Base-by-base conservation (phyloP, 2,888 invertebrate genomes). In the Dysmachus trigonus region DNA sequence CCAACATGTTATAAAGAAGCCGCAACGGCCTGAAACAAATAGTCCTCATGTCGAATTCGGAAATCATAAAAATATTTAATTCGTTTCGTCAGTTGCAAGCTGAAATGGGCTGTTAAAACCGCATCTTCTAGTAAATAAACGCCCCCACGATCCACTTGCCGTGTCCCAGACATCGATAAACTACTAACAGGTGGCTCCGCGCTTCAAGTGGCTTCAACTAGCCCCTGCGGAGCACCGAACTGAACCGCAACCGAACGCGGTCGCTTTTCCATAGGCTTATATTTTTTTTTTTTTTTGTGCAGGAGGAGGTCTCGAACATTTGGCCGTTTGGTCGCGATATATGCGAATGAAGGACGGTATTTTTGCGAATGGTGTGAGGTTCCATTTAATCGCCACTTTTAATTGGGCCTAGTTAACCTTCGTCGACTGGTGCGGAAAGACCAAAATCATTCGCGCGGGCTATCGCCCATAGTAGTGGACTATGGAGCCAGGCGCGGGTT, bases 381-480 rank as follows among this genome's bases (percentile, higher is more conserved):
- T 53, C 85, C 51, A 79, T 81, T 86, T 85, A 83, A 84, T 83
- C 85, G 87, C 82, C 86, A 53, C 31, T 86, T 84, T 87, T 87
- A 87, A 87, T 87, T 87, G 86, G 84, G 79, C 77, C 83, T 87
- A 87, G 86, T 87, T 87, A 87, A 87, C 87, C 87, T 87, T 87
- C 74, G 33, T 10, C 51, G 18, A 51, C 73, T 85, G 82, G 53
- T 22, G 33, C 33, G 53, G 82, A 62, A 62, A 79, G 51, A 38
- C 41, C 41, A 51, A 79, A 79, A 73, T 33, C 73, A 73, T 35
- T 33, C 2, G n/a, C 5, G 31, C 72, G 72, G 72, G 13, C n/a
- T n/a, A n/a, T 18, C 71, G 30, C 71, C 30, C 71, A 30, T 71
- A 2, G 15, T 7, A n/a, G n/a, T n/a, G n/a, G n/a, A n/a, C n/a